Evolutionary conservation across 2,888 invertebrate species (phyloP), one percentile per base, ranked within the genome.

Genomic region (Andrena haemorrhoa): DNA sequence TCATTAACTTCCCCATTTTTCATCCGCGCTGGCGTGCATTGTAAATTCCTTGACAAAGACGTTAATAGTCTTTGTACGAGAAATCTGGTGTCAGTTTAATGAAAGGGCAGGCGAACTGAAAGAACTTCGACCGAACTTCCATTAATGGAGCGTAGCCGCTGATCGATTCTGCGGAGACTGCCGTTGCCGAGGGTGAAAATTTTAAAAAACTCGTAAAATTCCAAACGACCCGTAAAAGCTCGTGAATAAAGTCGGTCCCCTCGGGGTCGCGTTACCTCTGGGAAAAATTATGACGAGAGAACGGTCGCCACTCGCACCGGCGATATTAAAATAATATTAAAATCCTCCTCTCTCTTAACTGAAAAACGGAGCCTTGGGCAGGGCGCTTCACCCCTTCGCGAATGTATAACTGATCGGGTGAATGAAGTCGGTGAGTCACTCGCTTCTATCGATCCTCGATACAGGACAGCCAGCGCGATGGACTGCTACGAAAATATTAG

Each of bases 251-350:
- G 29, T n/a, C 49, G 31, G n/a, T 31, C 49, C 31, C 20, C 51
- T 23, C 31, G 20, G 16, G 33, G 10, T 23, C 35, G 16, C 35
- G n/a, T 49, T 29, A 29, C 33, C n/a, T 33, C 53, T 6, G 1
- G 23, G 23, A 23, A 53, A 33, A 68, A 68, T 68, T 53, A 53
- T 35, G 16, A 23, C 51, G 23, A 20, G 23, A 31, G 16, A 68
- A 33, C 33, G 53, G 35, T 66, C 31, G 66, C 23, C 23, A 31
- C 12, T 51, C 20, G 31, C 23, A 23, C 51, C 6, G 10, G n/a
- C 35, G 41, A 23, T 23, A 51, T 68, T 53, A 53, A 51, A 68
- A 53, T 53, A 49, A 68, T 68, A 68, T 68, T 68, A 68, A 68
- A 53, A 53, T 53, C 35, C 53, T 6, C 29, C 41, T 35, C 16